These are phyloP conservation scores for Halictus ligatus DNA, from an alignment of 2,888 invertebrate genomes.

Conservation along the genomic window DNA sequence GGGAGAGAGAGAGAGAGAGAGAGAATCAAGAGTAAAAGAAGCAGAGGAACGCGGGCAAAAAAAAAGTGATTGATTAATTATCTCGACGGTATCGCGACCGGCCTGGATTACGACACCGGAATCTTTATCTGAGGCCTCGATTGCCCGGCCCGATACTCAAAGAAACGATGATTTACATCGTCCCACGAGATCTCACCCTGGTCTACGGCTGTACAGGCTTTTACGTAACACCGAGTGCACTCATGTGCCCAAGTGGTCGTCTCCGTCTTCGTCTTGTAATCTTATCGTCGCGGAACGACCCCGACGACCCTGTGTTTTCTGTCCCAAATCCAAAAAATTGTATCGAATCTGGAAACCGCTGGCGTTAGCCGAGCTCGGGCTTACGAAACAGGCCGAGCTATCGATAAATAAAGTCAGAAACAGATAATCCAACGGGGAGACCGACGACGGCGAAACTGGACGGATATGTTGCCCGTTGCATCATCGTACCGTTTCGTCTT, in stretches of 20 bases:
- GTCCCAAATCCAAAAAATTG: constrained; percentile 73
- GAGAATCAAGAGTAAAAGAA: neutral
- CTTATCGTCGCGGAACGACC: constrained; percentile 76
- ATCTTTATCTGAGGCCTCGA: constrained; percentile 43
- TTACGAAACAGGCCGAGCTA: constrained; percentile 67
- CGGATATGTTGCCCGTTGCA: constrained; percentile 34
- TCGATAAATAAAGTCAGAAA: constrained; percentile 51
- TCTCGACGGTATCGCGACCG: constrained; percentile 14
- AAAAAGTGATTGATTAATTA: constrained; percentile 29
- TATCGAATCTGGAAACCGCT: constrained; percentile 56
- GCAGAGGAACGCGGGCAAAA: neutral
- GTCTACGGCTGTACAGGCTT: constrained; percentile 32
- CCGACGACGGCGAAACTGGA: constrained; percentile 25
- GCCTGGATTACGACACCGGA: constrained; percentile 33
- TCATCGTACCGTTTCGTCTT: constrained; percentile 38
- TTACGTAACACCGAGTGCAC: constrained; percentile 72
- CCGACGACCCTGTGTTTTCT: constrained; percentile 76
- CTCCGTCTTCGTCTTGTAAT: constrained; percentile 53
- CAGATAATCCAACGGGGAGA: constrained; percentile 37
- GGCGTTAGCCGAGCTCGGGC: constrained; percentile 19
- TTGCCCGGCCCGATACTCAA: constrained; percentile 36
- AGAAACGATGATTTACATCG: constrained; percentile 46
- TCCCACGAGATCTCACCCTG: constrained; percentile 47
- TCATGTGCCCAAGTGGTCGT: constrained; percentile 59
- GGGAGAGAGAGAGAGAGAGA: neutral